Evolutionary conservation across 2,113 vertebrate species (phyloP).

Genomic region (sheep (Ovis aries)): DNA sequence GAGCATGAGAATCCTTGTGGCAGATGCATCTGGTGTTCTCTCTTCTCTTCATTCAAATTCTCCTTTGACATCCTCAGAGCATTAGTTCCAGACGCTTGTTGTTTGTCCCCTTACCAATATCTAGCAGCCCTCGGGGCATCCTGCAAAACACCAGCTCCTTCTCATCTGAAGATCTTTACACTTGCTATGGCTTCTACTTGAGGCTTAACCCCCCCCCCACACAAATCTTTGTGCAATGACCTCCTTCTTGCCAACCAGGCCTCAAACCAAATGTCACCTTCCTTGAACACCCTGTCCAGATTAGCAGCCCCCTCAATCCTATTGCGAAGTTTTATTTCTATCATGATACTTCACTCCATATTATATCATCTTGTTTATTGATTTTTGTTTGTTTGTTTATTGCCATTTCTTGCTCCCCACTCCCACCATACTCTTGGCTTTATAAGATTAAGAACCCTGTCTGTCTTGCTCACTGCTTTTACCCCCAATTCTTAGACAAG

Average conservation of each 20-base stretch:
- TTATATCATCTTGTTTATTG: background rate
- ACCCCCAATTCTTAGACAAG: background rate
- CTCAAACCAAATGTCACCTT: background rate
- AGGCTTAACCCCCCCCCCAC: background rate
- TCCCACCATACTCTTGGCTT: background rate
- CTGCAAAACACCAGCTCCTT: background rate
- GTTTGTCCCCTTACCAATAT: background rate
- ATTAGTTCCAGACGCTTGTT: background rate
- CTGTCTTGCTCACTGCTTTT: background rate
- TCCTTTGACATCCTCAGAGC: background rate
- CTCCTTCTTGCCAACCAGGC: background rate
- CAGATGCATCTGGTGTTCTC: background rate
- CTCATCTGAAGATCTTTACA: background rate
- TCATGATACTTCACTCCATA: background rate
- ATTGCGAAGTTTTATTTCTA: background rate
- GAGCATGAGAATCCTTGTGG: background rate
- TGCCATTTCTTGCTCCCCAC: background rate
- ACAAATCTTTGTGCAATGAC: background rate
- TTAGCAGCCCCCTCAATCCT: background rate
- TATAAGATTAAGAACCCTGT: background rate
- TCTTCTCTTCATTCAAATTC: background rate
- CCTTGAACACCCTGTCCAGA: background rate
- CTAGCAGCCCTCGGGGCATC: background rate
- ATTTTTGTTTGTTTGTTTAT: background rate
- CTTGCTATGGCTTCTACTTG: background rate